These are phyloP conservation scores for Ptychobarbus kaznakovi DNA, from an alignment of 2,797 vertebrate species.

Conservation along the genomic window DNA sequence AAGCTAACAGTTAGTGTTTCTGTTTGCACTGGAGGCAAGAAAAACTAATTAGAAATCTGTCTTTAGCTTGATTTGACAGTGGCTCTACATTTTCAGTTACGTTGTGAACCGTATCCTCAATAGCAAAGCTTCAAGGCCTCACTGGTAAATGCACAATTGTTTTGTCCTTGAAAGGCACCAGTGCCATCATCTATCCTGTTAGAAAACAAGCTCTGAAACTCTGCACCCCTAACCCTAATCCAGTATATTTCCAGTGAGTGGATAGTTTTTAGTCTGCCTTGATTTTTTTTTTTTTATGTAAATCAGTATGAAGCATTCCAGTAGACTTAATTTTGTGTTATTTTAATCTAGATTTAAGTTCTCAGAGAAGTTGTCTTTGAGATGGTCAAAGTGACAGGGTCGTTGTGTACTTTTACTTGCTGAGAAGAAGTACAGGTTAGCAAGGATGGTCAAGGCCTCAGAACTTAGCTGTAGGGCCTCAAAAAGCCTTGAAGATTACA, in stretches of 20 bases:
- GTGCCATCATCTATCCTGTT: constrained; percentile 56
- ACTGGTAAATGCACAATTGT: constrained; percentile 23
- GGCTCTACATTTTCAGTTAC: constrained; percentile 6
- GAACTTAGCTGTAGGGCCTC: constrained; percentile 46
- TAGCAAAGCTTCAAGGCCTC: constrained; percentile 6
- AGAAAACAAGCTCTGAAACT: constrained; percentile 11
- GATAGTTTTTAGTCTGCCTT: constrained; percentile 16
- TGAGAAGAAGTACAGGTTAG: constrained; percentile 67
- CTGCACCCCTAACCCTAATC: constrained; percentile 26
- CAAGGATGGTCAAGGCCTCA: constrained; percentile 18
- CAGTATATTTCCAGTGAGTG: neutral
- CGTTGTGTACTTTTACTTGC: constrained; percentile 58
- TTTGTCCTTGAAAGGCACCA: constrained; percentile 42
- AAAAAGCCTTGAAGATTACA: constrained; percentile 50
- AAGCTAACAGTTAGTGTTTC: constrained; percentile 23
- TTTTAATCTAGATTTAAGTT: constrained; percentile 35
- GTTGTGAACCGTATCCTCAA: neutral
- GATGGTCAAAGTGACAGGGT: constrained; percentile 8
- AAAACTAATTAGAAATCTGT: neutral
- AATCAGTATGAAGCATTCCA: constrained; percentile 50
- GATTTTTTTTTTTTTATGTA: neutral
- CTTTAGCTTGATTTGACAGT: constrained; percentile 7
- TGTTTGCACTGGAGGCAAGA: constrained; percentile 24
- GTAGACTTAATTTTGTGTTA: constrained; percentile 47
- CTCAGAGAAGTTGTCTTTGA: constrained; percentile 21